These are phyloP conservation scores for Bucorvus abyssinicus DNA, from an alignment of 2,797 vertebrate genomes.

Conservation along the genomic window DNA sequence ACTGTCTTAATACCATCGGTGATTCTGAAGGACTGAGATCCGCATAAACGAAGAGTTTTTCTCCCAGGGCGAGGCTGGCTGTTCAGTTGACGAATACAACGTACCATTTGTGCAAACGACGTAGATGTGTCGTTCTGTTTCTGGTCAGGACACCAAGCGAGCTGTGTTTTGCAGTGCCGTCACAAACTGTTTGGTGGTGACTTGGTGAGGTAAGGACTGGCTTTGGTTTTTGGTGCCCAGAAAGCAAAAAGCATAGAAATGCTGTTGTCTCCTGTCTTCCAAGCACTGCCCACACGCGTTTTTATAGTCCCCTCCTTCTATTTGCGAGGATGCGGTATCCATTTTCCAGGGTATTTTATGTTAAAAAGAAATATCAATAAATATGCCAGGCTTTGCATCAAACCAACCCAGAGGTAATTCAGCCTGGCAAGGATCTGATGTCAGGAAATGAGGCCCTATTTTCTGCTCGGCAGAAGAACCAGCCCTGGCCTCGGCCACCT, in stretches of 20 bases:
- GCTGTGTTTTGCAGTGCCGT: neutral
- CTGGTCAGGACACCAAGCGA: neutral
- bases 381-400: slow-evolving; percentile 19
- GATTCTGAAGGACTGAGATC: neutral
- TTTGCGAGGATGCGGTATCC: slow-evolving; percentile 34
- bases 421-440: slow-evolving; percentile 6
- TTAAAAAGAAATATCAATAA: slow-evolving; percentile 33
- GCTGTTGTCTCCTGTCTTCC: neutral
- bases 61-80: neutral
- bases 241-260: neutral
- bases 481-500: neutral
- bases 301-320: neutral
- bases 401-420: neutral
- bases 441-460: slow-evolving; percentile 19
- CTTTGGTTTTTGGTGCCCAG: neutral
- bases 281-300: neutral
- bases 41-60: neutral
- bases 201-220: neutral
- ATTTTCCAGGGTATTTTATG: slow-evolving; percentile 4
- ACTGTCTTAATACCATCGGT: neutral
- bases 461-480: neutral
- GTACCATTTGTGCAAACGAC: neutral
- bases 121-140: neutral
- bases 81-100: neutral
- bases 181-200: neutral